Evolutionary conservation across 1,140 invertebrate genomes (phyloP), one percentile per base, ranked within the genome.

Genomic region (Drosophila carrolli): DNA sequence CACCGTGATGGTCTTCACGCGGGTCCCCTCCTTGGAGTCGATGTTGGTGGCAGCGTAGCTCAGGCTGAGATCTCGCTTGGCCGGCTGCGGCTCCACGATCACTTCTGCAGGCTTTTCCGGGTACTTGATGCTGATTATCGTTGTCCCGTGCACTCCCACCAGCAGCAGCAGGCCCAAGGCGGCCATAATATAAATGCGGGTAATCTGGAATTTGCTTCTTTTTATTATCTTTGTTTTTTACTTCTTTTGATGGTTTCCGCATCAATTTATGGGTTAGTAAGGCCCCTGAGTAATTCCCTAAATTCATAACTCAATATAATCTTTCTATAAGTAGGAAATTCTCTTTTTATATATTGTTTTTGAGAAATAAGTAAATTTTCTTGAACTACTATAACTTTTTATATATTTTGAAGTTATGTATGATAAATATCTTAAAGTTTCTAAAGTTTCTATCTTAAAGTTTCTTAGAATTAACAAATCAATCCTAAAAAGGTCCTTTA

Each of bases 41-140:
- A 92, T 92, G 44, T 92, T 91, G 37, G 91, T 91, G 7, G 91
- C 91, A 11, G 91, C 72, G 85, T 92, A 92, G 55, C 91, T 91
- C 11, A 92, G 58, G 60, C 91, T 92, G 6, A 91, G 77, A 48
- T 92, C 91, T 38, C 85, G 40, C 37, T 91, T 91, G 23, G 74
- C 74, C 13, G 77, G 84, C 65, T 83, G 83, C 11, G 77, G 56
- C 29, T 82, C 63, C n/a, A 68, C 40, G 19, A 65, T 46, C 14
- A 70, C 48, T 6, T 67, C 37, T 1, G 50, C 38, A 23, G 62
- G 56, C 35, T 73, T 73, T 68, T 74, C 78, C 27, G 84, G 84
- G 66, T 90, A 90, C 29, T 89, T 84, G 50, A 89, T 90, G 78
- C 81, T 90, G 58, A 89, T 89, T 51, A 89, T 89, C 19, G 85